Percentiles rank a stretch among this genome's conserved stretches.
These are phyloP conservation scores for Drosophila tristis DNA, from an alignment of 1,140 invertebrate species.

Conservation along the genomic window DNA sequence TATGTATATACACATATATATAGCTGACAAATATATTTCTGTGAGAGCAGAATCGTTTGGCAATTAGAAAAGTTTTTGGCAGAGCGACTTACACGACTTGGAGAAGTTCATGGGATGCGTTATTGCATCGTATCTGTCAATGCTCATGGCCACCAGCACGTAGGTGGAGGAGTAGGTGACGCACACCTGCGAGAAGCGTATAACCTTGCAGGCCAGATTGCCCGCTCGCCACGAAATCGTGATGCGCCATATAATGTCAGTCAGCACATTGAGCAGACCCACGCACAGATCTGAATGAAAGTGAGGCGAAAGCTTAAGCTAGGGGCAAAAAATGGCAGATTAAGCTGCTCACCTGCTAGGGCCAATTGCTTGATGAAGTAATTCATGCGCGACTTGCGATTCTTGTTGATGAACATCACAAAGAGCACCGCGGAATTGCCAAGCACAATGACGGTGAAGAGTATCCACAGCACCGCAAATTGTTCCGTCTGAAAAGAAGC, in stretches of 20 bases:
- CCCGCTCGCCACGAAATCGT: constrained; percentile 94
- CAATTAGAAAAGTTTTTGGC: constrained; percentile 75
- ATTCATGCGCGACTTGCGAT: constrained; percentile 96
- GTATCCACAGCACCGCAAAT: constrained; percentile 94
- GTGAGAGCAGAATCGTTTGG: constrained; percentile 36
- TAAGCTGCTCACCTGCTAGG: constrained; percentile 89
- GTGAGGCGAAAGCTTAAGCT: neutral
- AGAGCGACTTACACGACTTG: constrained; percentile 92
- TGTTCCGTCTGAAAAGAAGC: constrained; percentile 91
- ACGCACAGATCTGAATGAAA: constrained; percentile 91
- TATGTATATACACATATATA: constrained; percentile 25
- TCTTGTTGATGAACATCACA: constrained; percentile 92
- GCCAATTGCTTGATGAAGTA: constrained; percentile 98
- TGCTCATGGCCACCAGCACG: constrained; percentile 96
- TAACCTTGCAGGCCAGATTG: constrained; percentile 94
- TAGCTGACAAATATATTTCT: neutral
- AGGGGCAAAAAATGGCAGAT: neutral
- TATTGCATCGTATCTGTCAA: constrained; percentile 97
- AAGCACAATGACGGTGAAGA: constrained; percentile 94
- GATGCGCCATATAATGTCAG: constrained; percentile 94
- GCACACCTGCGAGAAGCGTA: constrained; percentile 91
- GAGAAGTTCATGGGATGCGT: constrained; percentile 98
- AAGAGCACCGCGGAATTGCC: constrained; percentile 95
- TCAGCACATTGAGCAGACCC: constrained; percentile 93
- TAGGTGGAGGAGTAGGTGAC: constrained; percentile 98